Conservation (phyloP, 2,113 vertebrate genomes). For the Nannospalax galili region DNA sequence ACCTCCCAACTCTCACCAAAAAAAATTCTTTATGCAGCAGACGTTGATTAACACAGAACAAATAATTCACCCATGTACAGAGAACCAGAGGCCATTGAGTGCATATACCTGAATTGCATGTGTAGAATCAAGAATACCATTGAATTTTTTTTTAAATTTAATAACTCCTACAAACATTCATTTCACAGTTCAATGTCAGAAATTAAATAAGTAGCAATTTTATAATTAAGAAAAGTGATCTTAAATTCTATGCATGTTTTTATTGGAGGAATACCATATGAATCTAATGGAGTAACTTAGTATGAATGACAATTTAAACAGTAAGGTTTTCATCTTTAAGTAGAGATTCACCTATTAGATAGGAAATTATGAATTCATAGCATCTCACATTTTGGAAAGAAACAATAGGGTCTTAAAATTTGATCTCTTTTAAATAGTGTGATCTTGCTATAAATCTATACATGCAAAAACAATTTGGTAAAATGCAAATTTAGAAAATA, state of each 20-base stretch:
- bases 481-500: neutral
- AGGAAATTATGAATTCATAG: neutral
- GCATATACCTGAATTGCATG: too few relatives aligned
- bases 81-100: too few relatives aligned
- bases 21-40: too few relatives aligned
- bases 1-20: too few relatives aligned
- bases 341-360: neutral
- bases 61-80: too few relatives aligned
- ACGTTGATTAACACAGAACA: too few relatives aligned
- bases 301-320: neutral
- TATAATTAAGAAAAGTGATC: too few relatives aligned
- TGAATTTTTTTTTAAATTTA: too few relatives aligned
- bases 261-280: neutral
- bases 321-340: neutral
- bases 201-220: neutral
- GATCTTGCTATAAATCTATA: neutral
- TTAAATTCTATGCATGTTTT: neutral
- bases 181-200: neutral
- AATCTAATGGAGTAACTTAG: rapidly evolving
- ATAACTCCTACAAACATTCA: neutral
- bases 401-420: neutral
- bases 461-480: neutral
- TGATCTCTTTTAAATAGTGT: neutral
- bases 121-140: too few relatives aligned
- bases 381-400: neutral